Conservation (phyloP, 2,113 vertebrate genomes). For the Trichomycterus rosablanca region DNA sequence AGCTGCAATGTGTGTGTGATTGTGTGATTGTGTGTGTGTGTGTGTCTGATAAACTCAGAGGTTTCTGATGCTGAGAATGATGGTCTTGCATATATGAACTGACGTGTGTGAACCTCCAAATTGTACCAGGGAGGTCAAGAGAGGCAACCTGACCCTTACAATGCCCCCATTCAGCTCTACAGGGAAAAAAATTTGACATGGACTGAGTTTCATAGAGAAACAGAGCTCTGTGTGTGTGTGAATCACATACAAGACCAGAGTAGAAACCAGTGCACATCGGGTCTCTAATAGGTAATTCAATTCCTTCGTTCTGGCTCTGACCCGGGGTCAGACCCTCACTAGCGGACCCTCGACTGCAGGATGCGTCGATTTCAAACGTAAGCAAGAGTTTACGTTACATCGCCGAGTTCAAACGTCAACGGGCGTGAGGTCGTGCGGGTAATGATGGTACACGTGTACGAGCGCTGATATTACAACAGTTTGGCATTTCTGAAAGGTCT, state of each 20-base stretch:
- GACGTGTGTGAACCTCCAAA: constrained; percentile 32
- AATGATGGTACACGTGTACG: background rate
- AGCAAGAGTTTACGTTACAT: constrained; percentile 10
- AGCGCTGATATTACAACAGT: background rate
- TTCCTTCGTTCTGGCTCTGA: constrained; percentile 17
- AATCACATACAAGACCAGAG: background rate
- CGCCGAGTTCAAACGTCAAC: background rate
- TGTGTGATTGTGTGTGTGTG: background rate
- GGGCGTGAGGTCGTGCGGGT: background rate
- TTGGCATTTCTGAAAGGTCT: constrained; percentile 17
- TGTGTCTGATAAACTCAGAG: constrained; percentile 40
- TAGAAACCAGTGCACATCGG: background rate
- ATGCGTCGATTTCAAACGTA: constrained; percentile 22
- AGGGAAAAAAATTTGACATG: constrained; percentile 20
- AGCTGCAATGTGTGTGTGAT: background rate
- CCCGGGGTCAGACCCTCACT: constrained; percentile 10
- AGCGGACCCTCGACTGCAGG: background rate
- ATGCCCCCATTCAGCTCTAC: constrained; percentile 26
- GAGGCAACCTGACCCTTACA: constrained; percentile 12
- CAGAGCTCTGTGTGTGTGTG: constrained; percentile 7
- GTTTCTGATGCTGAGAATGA: constrained; percentile 30
- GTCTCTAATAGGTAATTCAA: constrained; percentile 37
- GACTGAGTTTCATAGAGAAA: constrained; percentile 10
- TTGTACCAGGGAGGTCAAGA: constrained; percentile 24
- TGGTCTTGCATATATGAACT: constrained; percentile 24